Percentiles rank a stretch among this genome's conserved stretches.
Conservation (phyloP, 2,888 invertebrate genomes). For the Pachliopta kotzebuea region DNA sequence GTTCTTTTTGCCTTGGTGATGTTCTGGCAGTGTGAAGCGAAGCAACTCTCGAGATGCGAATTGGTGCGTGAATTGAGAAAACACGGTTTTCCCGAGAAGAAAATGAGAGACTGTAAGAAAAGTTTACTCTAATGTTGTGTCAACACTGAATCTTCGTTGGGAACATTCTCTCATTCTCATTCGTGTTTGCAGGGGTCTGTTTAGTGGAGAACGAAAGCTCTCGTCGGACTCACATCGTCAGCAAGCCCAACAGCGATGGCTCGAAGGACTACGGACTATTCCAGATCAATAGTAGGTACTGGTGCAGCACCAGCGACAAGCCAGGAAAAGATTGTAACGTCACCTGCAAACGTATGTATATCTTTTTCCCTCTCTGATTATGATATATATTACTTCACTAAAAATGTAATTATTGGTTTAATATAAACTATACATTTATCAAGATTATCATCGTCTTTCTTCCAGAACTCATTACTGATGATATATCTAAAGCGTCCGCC, state of each 20-base stretch:
- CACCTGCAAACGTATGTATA: conserved; percentile 50
- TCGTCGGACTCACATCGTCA: conserved; percentile 58
- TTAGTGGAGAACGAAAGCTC: conserved; percentile 68
- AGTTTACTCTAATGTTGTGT: too few species aligned
- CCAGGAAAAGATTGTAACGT: conserved; percentile 67
- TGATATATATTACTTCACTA: too few species aligned
- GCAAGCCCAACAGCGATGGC: conserved; percentile 65
- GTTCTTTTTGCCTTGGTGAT: conserved; percentile 4
- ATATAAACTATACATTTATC: background rate
- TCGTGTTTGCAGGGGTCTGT: conserved; percentile 61
- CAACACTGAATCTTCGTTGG: too few species aligned
- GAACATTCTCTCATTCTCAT: too few species aligned
- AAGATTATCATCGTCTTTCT: conserved; percentile 13
- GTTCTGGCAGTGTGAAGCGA: conserved; percentile 12
- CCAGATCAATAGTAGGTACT: conserved; percentile 72
- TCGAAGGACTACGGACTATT: conserved; percentile 75
- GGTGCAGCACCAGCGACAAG: conserved; percentile 57
- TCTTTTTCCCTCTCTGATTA: background rate
- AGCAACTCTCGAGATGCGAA: conserved; percentile 39
- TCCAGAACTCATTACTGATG: conserved; percentile 55
- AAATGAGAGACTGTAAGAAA: conserved; percentile 50
- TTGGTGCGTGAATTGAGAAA: conserved; percentile 45
- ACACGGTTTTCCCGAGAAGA: conserved; percentile 47
- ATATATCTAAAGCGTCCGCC: conserved; percentile 52
- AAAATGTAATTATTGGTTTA: too few species aligned